phyloP scores from a whole-genome alignment of 2,113 vertebrate genomes.

The Pampusana beccarii region DNA sequence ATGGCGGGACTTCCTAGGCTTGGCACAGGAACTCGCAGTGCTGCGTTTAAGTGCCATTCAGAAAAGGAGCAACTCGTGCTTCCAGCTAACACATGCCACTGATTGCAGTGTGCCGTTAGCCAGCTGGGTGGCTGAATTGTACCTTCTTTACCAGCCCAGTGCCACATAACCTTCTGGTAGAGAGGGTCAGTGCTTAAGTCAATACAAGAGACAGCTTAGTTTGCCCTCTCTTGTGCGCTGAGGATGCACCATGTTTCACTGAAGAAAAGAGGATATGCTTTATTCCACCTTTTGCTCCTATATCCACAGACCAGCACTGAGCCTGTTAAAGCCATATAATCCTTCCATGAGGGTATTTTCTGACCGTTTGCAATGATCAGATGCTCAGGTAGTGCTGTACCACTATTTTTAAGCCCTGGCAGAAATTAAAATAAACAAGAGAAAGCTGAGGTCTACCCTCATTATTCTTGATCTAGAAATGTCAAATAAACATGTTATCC shows the following conservation, averaged over 20 bases:
- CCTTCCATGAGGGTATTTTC: background rate
- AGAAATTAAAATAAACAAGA: background rate
- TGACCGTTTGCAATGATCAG: background rate
- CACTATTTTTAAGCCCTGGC: background rate
- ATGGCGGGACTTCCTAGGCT: background rate
- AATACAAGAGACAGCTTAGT: background rate
- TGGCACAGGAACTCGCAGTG: background rate
- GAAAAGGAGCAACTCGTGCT: background rate
- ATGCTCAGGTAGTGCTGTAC: background rate
- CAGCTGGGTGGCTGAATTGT: background rate
- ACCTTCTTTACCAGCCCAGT: background rate
- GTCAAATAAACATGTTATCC: slow-evolving; percentile 34
- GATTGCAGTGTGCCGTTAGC: background rate
- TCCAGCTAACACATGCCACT: background rate
- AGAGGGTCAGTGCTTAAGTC: background rate
- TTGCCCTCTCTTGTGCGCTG: background rate
- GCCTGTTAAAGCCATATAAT: background rate
- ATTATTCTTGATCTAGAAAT: slow-evolving; percentile 26
- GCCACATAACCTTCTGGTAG: background rate
- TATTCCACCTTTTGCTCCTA: background rate
- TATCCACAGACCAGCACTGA: background rate
- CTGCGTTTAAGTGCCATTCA: background rate
- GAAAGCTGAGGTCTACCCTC: background rate
- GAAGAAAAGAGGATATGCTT: background rate
- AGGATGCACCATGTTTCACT: background rate